Conservation (phyloP, 2,113 vertebrate species). For the Capreolus pygargus region DNA sequence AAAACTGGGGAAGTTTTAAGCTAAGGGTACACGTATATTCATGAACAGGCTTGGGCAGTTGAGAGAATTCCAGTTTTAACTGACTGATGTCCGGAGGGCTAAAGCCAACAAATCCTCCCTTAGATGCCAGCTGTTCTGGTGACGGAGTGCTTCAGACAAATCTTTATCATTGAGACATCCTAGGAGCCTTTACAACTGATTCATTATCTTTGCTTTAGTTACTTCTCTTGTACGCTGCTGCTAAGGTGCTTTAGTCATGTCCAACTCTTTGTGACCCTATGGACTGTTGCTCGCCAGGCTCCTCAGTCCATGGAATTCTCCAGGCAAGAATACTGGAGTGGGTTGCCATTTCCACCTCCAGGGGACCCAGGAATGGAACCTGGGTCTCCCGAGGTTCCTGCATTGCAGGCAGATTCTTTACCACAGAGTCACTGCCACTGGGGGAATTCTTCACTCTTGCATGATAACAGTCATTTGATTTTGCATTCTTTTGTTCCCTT, state of each 20-base stretch:
- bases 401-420: too few relatives aligned
- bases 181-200: neutral
- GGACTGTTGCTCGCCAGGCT: neutral
- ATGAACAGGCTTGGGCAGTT: neutral
- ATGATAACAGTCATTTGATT: neutral
- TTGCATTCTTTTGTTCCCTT: neutral
- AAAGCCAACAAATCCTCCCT: neutral
- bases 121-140: neutral
- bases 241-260: neutral
- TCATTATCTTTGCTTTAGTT: neutral
- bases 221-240: neutral
- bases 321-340: neutral
- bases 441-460: neutral
- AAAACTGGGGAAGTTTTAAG: neutral
- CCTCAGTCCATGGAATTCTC: neutral
- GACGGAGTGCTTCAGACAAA: neutral
- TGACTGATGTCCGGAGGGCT: neutral
- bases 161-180: neutral
- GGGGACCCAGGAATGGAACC: neutral
- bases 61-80: neutral
- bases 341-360: neutral
- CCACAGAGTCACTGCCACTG: neutral
- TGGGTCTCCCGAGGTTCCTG: neutral
- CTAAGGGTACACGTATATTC: neutral
- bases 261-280: neutral